A percentile compares a stretch with the other conserved stretches of the same genome.
Conservation (phyloP, 2,888 invertebrate species). For the Falcaria lacertinaria region DNA sequence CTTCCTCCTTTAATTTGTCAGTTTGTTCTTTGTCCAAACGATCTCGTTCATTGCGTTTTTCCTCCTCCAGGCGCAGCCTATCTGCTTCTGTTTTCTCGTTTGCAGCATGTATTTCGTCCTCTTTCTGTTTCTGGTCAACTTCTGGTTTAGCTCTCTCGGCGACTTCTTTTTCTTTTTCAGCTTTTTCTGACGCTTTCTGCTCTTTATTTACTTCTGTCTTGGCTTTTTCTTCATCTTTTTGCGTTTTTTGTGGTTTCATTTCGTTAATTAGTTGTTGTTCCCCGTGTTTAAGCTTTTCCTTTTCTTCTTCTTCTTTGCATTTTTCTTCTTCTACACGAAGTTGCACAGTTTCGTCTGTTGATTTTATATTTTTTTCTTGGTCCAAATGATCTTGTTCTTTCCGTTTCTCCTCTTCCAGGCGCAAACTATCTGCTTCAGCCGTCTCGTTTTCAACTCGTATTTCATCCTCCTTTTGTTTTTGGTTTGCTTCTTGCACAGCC, state of each 20-base stretch:
- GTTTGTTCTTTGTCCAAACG: constrained; percentile 9
- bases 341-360: constrained; percentile 3
- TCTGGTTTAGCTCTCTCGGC: constrained; percentile 8
- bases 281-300: neutral
- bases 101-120: constrained; percentile 5
- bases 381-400: too few species aligned
- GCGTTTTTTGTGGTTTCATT: constrained; percentile 8
- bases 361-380: too few species aligned
- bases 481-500: constrained; percentile 4
- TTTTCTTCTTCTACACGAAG: constrained; percentile 4
- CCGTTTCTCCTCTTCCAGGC: too few species aligned
- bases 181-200: neutral
- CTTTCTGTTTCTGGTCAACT: constrained; percentile 6
- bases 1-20: constrained; percentile 10
- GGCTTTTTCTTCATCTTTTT: constrained; percentile 10
- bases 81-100: constrained; percentile 16
- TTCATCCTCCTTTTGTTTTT: constrained; percentile 6
- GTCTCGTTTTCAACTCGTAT: constrained; percentile 5
- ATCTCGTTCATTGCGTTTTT: constrained; percentile 6
- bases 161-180: constrained; percentile 5
- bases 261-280: neutral
- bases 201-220: neutral
- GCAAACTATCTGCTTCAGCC: too few species aligned
- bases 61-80: constrained; percentile 4
- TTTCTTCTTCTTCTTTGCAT: neutral